These are phyloP conservation scores for Drosophila longiperda DNA, from an alignment of 2,888 invertebrate species.

Conservation along the genomic window DNA sequence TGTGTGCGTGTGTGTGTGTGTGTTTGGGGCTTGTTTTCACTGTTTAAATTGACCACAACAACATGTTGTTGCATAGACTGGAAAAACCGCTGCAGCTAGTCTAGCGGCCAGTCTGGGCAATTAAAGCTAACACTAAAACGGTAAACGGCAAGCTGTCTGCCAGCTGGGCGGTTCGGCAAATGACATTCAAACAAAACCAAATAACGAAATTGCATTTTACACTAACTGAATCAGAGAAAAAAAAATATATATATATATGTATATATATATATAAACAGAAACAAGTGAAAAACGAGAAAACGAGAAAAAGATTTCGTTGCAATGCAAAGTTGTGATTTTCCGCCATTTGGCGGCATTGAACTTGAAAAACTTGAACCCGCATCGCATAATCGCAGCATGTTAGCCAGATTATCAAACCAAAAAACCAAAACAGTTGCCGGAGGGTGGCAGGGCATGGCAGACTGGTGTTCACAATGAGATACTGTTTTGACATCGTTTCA, in stretches of 20 bases:
- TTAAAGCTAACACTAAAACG: slow-evolving; percentile 60
- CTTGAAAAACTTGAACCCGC: slow-evolving; percentile 68
- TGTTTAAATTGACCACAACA: slow-evolving; percentile 60
- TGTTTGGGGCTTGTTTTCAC: slow-evolving; percentile 59
- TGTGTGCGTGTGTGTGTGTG: not conserved
- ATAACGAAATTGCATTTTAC: slow-evolving; percentile 79
- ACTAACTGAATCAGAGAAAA: slow-evolving; percentile 14
- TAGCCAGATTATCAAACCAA: not conserved
- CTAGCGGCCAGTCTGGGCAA: slow-evolving; percentile 46
- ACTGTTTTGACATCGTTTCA: slow-evolving; percentile 67
- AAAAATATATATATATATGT: too few relatives aligned
- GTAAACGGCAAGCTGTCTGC: not conserved
- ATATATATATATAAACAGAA: slow-evolving; percentile 9
- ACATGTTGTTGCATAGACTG: slow-evolving; percentile 52
- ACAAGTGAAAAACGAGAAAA: slow-evolving; percentile 24
- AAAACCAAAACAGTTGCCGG: slow-evolving; percentile 7
- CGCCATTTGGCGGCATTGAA: slow-evolving; percentile 75
- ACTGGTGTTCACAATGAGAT: slow-evolving; percentile 59
- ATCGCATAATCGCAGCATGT: slow-evolving; percentile 22
- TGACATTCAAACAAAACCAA: slow-evolving; percentile 56
- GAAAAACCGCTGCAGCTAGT: slow-evolving; percentile 62
- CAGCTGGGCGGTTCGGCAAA: slow-evolving; percentile 2
- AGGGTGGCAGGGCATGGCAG: not conserved
- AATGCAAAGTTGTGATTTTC: slow-evolving; percentile 59
- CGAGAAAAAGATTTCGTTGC: slow-evolving; percentile 32